Conservation (phyloP, 2,113 vertebrate species). For the Andinoacara biseriatus region DNA sequence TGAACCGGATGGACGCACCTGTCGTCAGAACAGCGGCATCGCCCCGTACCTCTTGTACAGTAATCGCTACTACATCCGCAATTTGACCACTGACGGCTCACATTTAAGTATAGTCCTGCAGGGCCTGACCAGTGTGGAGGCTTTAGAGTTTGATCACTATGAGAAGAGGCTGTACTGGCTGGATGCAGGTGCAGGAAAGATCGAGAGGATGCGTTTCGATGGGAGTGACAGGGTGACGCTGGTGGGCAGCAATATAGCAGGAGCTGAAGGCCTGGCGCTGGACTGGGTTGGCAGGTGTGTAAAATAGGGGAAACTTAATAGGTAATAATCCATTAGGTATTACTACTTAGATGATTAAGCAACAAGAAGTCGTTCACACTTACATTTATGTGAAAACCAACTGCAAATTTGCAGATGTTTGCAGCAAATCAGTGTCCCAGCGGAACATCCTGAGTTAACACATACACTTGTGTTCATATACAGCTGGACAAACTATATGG, state of each 20-base stretch:
- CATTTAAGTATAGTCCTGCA: constrained; percentile 71
- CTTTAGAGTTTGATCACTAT: constrained; percentile 71
- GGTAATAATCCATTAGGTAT: not conserved
- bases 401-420: not conserved
- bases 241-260: constrained; percentile 18
- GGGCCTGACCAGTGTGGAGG: constrained; percentile 69
- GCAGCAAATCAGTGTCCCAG: not conserved
- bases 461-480: not conserved
- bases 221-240: constrained; percentile 70
- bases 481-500: not conserved
- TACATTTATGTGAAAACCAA: not conserved
- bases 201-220: constrained; percentile 77
- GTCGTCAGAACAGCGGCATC: constrained; percentile 78
- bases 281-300: constrained; percentile 80
- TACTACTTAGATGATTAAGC: not conserved
- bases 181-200: constrained; percentile 56
- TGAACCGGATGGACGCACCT: constrained; percentile 73
- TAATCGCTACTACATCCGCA: constrained; percentile 80
- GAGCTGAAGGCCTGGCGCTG: constrained; percentile 71
- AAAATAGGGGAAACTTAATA: not conserved
- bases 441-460: not conserved
- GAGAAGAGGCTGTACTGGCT: constrained; percentile 78
- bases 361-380: not conserved
- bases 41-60: constrained; percentile 74
- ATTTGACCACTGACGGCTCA: constrained; percentile 72